Conservation (phyloP, 2,113 vertebrate species). For the Coptodon rendalli region DNA sequence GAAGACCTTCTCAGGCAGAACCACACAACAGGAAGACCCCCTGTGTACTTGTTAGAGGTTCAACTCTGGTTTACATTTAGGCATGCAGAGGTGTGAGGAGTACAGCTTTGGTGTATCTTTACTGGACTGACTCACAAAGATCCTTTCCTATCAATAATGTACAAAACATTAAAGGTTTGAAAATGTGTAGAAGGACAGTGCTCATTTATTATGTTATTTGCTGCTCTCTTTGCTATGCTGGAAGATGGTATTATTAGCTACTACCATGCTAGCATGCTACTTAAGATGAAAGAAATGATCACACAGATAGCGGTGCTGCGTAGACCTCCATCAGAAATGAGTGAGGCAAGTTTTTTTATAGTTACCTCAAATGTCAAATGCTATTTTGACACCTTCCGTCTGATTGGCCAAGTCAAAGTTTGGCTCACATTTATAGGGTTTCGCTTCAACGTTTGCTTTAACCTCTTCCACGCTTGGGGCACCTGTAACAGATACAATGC, state of each 20-base stretch:
- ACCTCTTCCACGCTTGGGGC: neutral
- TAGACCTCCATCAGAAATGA: neutral
- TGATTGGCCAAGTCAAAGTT: neutral
- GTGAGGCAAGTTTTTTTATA: neutral
- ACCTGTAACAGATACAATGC: neutral
- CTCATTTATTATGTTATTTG: neutral
- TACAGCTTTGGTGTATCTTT: neutral
- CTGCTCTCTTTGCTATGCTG: neutral
- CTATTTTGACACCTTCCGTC: neutral
- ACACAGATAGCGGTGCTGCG: neutral
- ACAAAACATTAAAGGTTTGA: neutral
- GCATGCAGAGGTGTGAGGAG: neutral
- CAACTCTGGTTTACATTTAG: neutral
- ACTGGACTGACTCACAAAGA: neutral
- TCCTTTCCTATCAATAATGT: neutral
- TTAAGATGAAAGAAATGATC: neutral
- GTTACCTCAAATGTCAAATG: neutral
- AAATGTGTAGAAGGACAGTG: neutral
- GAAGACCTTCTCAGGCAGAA: slow-evolving; percentile 13
- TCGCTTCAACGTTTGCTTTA: neutral
- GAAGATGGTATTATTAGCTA: neutral
- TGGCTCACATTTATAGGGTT: neutral
- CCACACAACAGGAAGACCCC: slow-evolving; percentile 46
- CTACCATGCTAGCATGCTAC: neutral
- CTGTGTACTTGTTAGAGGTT: slow-evolving; percentile 24